phyloP scores from a whole-genome alignment of 2,888 invertebrate species.

The Mesorhabditis sp. region DNA sequence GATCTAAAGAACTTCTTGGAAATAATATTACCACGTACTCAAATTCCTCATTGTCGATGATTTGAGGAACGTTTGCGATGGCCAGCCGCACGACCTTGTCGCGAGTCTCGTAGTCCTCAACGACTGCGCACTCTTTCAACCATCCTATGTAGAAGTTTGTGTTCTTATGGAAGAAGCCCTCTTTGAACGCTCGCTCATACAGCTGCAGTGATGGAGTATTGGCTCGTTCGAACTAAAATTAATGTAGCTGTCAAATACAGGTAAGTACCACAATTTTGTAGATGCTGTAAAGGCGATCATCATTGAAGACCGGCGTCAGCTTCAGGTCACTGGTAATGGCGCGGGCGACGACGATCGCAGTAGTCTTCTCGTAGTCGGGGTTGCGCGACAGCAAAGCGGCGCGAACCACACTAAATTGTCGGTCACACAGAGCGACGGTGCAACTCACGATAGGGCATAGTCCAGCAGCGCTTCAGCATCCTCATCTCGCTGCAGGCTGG shows the following conservation, averaged over 20 bases:
- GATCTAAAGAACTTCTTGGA: neutral
- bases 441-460: too few relatives aligned
- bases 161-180: neutral
- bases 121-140: neutral
- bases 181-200: neutral
- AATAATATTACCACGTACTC: neutral
- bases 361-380: too few relatives aligned
- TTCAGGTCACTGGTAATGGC: neutral
- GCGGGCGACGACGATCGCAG: too few relatives aligned
- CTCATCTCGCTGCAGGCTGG: too few relatives aligned
- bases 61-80: neutral
- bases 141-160: neutral
- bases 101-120: neutral
- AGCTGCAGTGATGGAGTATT: neutral
- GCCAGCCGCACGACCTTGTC: neutral
- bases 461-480: too few relatives aligned
- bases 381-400: too few relatives aligned
- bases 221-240: neutral
- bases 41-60: neutral
- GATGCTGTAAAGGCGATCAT: neutral
- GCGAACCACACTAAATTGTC: too few relatives aligned
- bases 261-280: neutral
- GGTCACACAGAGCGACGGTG: too few relatives aligned
- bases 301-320: neutral
- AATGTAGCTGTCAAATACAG: neutral